Evolutionary conservation across 2,113 vertebrate species (phyloP).

Genomic region (Mustela lutreola): DNA sequence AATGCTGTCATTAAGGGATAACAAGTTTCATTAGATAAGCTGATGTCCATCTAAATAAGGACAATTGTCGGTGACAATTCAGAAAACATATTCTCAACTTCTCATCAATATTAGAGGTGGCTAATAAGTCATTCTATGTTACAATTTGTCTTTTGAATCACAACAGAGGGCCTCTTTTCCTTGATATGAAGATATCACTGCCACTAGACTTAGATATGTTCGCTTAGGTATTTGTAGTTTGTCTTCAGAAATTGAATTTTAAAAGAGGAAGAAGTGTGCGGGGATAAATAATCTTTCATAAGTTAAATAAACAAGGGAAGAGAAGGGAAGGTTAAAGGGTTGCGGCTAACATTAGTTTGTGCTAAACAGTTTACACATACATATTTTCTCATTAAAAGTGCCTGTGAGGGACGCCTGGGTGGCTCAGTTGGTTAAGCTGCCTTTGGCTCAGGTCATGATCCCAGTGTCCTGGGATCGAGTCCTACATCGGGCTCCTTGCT

Average conservation of each 20-base stretch:
- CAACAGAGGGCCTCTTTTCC: not conserved
- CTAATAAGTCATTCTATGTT: not conserved
- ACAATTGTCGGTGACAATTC: conserved; percentile 12
- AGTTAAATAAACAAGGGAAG: not conserved
- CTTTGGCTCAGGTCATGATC: no score
- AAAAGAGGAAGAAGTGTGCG: not conserved
- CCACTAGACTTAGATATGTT: not conserved
- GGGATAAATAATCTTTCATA: not conserved
- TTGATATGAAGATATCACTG: not conserved
- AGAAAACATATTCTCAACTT: conserved; percentile 29
- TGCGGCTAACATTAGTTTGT: not conserved
- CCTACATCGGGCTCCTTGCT: no score
- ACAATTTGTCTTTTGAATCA: not conserved
- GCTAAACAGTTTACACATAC: not conserved
- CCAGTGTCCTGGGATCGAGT: no score
- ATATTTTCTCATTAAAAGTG: not conserved
- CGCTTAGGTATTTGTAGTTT: not conserved
- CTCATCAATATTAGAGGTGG: not conserved
- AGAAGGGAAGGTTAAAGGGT: not conserved
- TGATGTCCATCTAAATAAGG: not conserved
- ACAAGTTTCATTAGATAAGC: conserved; percentile 57
- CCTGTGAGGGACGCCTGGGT: no score
- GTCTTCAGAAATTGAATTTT: conserved; percentile 31
- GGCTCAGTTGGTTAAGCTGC: no score
- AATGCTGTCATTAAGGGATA: conserved; percentile 24